These are phyloP conservation scores for Chlorospingus semifuscus DNA, from an alignment of 2,797 vertebrate species.

Conservation along the genomic window DNA sequence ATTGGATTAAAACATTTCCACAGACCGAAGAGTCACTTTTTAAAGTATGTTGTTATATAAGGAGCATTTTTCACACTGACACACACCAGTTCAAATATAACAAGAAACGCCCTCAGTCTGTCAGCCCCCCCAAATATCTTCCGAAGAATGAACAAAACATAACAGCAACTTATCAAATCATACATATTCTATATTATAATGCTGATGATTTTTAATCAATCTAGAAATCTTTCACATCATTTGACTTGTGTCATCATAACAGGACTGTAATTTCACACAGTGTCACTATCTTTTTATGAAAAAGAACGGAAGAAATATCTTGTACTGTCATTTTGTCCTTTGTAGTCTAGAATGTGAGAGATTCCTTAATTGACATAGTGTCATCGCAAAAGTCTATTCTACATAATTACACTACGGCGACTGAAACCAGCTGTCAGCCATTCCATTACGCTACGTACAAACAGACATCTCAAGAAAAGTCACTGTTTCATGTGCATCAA, in stretches of 20 bases:
- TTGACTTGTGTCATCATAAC: conserved; percentile 64
- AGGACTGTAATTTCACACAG: conserved; percentile 60
- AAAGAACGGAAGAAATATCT: conserved; percentile 58
- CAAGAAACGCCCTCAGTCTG: conserved; percentile 33
- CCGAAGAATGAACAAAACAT: conserved; percentile 29
- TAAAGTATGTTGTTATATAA: conserved; percentile 20
- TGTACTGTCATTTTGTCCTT: conserved; percentile 67
- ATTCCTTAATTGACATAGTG: conserved; percentile 69
- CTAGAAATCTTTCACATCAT: conserved; percentile 60
- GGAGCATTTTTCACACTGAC: conserved; percentile 31
- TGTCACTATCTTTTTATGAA: conserved; percentile 53
- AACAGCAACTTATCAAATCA: conserved; percentile 52
- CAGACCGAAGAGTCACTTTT: background rate
- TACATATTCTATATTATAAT: conserved; percentile 51
- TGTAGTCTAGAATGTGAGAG: conserved; percentile 64
- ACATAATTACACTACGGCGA: conserved; percentile 67
- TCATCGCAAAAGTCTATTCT: conserved; percentile 57
- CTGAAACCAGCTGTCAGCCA: conserved; percentile 70
- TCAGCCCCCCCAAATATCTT: background rate
- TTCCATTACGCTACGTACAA: conserved; percentile 61
- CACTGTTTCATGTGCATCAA: conserved; percentile 43
- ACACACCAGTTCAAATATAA: conserved; percentile 25
- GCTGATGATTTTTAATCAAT: conserved; percentile 62
- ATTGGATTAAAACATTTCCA: conserved; percentile 26
- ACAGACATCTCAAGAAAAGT: conserved; percentile 67